Percentiles rank a stretch among this genome's conserved stretches.
These are phyloP conservation scores for Anthrax anthrax DNA, from an alignment of 2,888 invertebrate species.

Conservation along the genomic window DNA sequence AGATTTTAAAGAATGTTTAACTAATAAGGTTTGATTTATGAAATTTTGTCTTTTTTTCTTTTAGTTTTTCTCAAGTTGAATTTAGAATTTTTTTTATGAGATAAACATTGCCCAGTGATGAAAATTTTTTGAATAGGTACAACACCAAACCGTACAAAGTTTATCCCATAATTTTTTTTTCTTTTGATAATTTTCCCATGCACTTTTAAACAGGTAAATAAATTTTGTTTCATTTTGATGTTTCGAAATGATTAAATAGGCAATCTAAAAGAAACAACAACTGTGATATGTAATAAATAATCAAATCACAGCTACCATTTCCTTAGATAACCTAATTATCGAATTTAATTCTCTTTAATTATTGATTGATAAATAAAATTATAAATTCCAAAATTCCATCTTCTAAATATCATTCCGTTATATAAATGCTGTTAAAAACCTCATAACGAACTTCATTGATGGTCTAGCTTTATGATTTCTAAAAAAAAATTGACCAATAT, in stretches of 20 bases:
- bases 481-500: constrained; percentile 11
- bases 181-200: background rate
- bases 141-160: constrained; percentile 30
- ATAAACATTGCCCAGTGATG: constrained; percentile 38
- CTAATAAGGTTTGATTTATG: constrained; percentile 54
- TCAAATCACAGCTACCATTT: constrained; percentile 35
- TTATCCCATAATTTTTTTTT: constrained; percentile 27
- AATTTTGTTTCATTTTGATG: background rate
- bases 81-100: constrained; percentile 22
- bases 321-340: constrained; percentile 27
- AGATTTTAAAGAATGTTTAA: constrained; percentile 75
- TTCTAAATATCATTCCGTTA: too few relatives aligned
- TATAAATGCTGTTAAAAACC: background rate
- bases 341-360: background rate
- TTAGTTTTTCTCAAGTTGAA: background rate
- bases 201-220: too few relatives aligned
- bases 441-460: constrained; percentile 24
- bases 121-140: constrained; percentile 11
- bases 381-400: too few relatives aligned
- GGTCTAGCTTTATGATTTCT: constrained; percentile 36
- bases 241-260: constrained; percentile 30
- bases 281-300: constrained; percentile 28
- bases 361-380: background rate
- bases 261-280: constrained; percentile 36
- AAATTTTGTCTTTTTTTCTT: background rate